A percentile compares a stretch with the other conserved stretches of the same genome.
phyloP scores from a whole-genome alignment of 2,888 invertebrate species.

The Dioctria linearis region DNA sequence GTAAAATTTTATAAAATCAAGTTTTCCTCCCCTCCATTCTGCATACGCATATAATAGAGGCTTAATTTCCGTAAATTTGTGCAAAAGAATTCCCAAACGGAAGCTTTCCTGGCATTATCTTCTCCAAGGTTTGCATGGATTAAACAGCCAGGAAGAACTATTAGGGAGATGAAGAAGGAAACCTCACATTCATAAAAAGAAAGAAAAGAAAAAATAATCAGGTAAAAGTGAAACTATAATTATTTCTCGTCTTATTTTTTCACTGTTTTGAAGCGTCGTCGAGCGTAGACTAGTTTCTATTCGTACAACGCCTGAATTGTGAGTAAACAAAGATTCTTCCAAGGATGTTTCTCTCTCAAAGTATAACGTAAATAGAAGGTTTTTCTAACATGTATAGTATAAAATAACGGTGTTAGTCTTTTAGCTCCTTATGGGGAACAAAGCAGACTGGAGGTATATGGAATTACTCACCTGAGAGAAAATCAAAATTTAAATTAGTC shows the following conservation, averaged over 20 bases:
- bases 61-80: not conserved
- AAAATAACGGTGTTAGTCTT: not conserved
- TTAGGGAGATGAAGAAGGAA: not conserved
- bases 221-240: not conserved
- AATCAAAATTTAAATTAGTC: conserved; percentile 53
- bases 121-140: conserved; percentile 4
- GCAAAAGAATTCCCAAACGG: conserved; percentile 2
- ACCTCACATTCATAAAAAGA: not conserved
- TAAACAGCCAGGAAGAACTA: not conserved
- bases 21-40: not conserved
- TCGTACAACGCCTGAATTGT: not conserved
- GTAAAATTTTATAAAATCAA: no score
- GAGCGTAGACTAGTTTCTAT: not conserved
- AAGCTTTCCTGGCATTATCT: not conserved
- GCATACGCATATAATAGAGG: not conserved
- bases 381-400: not conserved
- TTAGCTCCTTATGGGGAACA: conserved; percentile 11
- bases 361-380: not conserved
- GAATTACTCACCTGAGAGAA: conserved; percentile 52
- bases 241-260: not conserved
- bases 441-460: conserved; percentile 9
- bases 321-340: not conserved
- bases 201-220: not conserved
- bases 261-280: not conserved
- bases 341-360: conserved; percentile 1